These are phyloP conservation scores for Bettongia penicillata DNA, from an alignment of 2,113 vertebrate species.

Conservation along the genomic window DNA sequence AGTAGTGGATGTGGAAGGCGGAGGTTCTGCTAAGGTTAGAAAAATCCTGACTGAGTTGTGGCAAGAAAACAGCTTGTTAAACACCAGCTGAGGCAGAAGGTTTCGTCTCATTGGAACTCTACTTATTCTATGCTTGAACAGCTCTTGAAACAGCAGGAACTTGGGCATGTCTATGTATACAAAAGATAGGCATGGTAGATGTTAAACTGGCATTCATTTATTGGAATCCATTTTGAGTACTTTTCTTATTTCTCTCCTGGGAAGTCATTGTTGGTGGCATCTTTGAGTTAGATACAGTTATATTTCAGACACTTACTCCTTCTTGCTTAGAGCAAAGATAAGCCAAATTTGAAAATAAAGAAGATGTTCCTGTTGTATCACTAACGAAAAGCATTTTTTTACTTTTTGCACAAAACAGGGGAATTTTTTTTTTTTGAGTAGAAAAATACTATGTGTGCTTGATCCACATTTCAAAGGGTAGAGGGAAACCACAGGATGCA, in stretches of 20 bases:
- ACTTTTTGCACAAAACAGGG: neutral
- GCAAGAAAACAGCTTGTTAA: conserved; percentile 85
- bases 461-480: conserved; percentile 70
- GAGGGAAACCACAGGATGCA: conserved; percentile 67
- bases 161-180: conserved; percentile 73
- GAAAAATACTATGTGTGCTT: conserved; percentile 74
- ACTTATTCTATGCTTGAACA: conserved; percentile 82
- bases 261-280: conserved; percentile 74
- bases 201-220: conserved; percentile 83
- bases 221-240: conserved; percentile 80
- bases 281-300: conserved; percentile 70
- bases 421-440: conserved; percentile 74
- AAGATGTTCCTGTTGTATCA: conserved; percentile 49
- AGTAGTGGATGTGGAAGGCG: conserved; percentile 72
- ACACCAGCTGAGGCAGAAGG: conserved; percentile 85
- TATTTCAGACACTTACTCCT: conserved; percentile 69
- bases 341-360: conserved; percentile 71
- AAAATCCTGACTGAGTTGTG: conserved; percentile 81
- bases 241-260: conserved; percentile 77
- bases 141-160: conserved; percentile 79
- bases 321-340: conserved; percentile 57
- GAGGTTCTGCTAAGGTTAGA: conserved; percentile 77
- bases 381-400: conserved; percentile 51
- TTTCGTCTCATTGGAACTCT: conserved; percentile 82
- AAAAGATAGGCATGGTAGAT: conserved; percentile 80